A percentile compares a stretch with the other conserved stretches of the same genome.
These are phyloP conservation scores for Synanceia verrucosa DNA, from an alignment of 2,797 vertebrate species.

Conservation along the genomic window DNA sequence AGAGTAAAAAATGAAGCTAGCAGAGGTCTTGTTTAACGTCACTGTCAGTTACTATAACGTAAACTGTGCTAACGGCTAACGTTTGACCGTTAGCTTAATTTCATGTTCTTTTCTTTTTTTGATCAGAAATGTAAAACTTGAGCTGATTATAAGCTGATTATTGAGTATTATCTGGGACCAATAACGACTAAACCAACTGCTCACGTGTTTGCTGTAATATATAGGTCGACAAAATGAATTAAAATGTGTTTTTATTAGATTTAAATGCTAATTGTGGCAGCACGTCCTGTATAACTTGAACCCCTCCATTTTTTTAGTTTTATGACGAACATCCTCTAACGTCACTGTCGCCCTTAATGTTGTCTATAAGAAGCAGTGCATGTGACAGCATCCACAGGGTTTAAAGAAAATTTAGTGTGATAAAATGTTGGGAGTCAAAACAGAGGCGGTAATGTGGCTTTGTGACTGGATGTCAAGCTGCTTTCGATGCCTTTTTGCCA, in stretches of 20 bases:
- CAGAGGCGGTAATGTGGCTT: background rate
- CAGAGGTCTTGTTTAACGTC: background rate
- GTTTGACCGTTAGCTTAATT: background rate
- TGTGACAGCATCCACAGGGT: slow-evolving; percentile 31
- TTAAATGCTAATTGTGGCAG: background rate
- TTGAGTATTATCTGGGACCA: slow-evolving; percentile 8
- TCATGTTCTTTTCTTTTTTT: too few species aligned
- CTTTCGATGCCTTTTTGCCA: background rate
- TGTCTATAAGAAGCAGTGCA: slow-evolving; percentile 11
- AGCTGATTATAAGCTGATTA: slow-evolving; percentile 11
- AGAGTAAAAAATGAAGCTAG: background rate
- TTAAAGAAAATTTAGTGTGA: background rate
- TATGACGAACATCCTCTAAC: slow-evolving; percentile 15
- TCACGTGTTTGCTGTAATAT: background rate
- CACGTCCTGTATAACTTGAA: background rate
- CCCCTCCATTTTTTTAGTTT: slow-evolving; percentile 3
- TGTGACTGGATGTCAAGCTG: background rate
- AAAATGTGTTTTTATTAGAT: background rate
- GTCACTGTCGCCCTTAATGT: background rate
- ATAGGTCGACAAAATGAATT: background rate
- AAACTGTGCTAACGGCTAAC: background rate
- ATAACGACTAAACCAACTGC: background rate
- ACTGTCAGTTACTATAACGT: background rate
- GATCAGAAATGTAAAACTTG: background rate
- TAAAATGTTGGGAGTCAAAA: slow-evolving; percentile 3